Percentiles rank a stretch among this genome's conserved stretches.
Evolutionary conservation across 1,140 invertebrate species (phyloP).

Genomic region (Zaprionus capensis): DNA sequence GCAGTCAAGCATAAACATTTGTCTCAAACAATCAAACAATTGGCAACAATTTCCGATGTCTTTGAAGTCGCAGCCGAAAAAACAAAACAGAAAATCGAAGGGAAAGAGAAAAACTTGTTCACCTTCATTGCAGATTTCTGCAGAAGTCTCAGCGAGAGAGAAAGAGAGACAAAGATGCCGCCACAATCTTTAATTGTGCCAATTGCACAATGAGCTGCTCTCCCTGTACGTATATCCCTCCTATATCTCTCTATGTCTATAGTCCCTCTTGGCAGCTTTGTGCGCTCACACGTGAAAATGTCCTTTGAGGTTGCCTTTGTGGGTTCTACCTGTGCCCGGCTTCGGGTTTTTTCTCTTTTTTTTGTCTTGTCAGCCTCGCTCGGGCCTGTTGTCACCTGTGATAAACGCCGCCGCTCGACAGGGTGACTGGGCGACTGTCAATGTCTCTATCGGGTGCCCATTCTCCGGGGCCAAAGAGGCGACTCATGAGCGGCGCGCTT

Average conservation of each 20-base stretch:
- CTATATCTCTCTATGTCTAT: neutral
- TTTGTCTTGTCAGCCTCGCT: slow-evolving; percentile 35
- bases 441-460: slow-evolving; percentile 64
- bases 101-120: slow-evolving; percentile 42
- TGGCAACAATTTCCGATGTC: slow-evolving; percentile 48
- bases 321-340: slow-evolving; percentile 32
- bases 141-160: slow-evolving; percentile 21
- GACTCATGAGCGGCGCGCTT: slow-evolving; percentile 49
- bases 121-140: slow-evolving; percentile 44
- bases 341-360: neutral
- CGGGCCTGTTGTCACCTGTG: slow-evolving; percentile 57
- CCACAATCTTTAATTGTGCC: slow-evolving; percentile 72
- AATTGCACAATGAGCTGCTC: slow-evolving; percentile 71
- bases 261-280: slow-evolving; percentile 46
- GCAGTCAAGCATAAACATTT: slow-evolving; percentile 82
- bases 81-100: slow-evolving; percentile 13
- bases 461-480: slow-evolving; percentile 28
- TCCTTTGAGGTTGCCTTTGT: slow-evolving; percentile 69
- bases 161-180: slow-evolving; percentile 15
- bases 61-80: slow-evolving; percentile 44
- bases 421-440: slow-evolving; percentile 19
- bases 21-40: slow-evolving; percentile 79
- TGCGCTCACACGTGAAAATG: slow-evolving; percentile 70
- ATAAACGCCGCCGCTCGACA: slow-evolving; percentile 36
- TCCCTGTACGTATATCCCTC: slow-evolving; percentile 1